Evolutionary conservation across 2,888 invertebrate genomes (phyloP), one percentile per base, ranked within the genome.

Genomic region (Cinara cedri): DNA sequence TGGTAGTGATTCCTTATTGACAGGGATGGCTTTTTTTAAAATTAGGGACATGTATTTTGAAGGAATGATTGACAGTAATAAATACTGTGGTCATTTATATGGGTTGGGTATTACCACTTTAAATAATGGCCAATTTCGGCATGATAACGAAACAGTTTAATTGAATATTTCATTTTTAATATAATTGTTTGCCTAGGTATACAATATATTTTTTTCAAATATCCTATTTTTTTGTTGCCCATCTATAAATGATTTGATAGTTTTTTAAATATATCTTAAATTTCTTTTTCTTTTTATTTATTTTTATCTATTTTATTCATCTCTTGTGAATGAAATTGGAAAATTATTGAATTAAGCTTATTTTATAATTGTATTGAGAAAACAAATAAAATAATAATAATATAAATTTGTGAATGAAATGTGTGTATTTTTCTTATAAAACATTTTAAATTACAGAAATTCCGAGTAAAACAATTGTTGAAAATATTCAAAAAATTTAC

Each of bases 21-120:
- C 99, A 19, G 99, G 98, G 84, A 95, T 96, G 92, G 97, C 98
- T 1, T 99, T 99, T 88, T 99, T 99, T 88, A 97, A 97, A 89
- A 98, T 99, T 91, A 93, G 97, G 88, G 97, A 98, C 96, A 95
- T 98, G 93, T 97, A 97, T 87, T 97, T 98, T 86, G 97, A 98
- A 86, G 98, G 97, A 87, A 97, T 97, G 87, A 97, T 98, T 84
- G 98, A 98, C 86, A 97, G 96, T 88, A 94, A 94, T 55, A 98
- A 98, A 86, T 95, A 95, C 86, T 93, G 93, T 85, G 98, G 98
- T 71, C 97, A 98, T 87, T 88, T 98, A 80, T 98, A 81, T 55
- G 81, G 81, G 21, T 81, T 81, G 24, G 81, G 81, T 4, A 82
- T 81, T 49, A 82, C 78, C 19, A 78, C 78, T 34, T 70, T 78